Percentiles rank a stretch among this genome's conserved stretches.
These are phyloP conservation scores for Aphelocoma californica DNA, from an alignment of 2,797 vertebrate genomes.

Conservation along the genomic window DNA sequence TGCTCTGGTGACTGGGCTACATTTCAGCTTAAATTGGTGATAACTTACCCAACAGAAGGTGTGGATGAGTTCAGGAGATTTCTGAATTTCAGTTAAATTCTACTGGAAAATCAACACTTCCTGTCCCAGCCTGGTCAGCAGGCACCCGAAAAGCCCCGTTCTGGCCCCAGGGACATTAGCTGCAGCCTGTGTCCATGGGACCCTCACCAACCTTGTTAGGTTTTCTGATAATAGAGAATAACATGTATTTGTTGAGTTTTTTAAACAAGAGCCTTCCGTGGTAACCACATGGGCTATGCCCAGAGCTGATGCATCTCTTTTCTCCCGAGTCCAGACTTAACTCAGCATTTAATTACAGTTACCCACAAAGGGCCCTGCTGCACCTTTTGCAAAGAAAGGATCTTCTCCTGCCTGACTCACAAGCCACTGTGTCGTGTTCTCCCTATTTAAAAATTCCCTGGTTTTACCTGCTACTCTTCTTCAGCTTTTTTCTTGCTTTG, in stretches of 20 bases:
- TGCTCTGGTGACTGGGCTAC: background rate
- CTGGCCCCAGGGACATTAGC: background rate
- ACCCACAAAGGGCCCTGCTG: background rate
- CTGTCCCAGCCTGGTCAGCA: background rate
- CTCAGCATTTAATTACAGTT: background rate
- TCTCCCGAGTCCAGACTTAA: background rate
- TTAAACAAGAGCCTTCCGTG: background rate
- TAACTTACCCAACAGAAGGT: background rate
- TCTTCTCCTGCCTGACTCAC: background rate
- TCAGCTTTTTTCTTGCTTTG: background rate
- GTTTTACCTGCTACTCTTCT: background rate
- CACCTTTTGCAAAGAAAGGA: background rate
- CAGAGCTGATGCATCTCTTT: background rate
- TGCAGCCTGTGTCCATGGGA: background rate
- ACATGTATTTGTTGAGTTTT: background rate
- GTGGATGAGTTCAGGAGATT: background rate
- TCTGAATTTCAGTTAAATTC: background rate
- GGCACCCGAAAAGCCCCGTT: fast-evolving
- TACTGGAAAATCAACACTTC: background rate
- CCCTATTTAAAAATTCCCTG: background rate
- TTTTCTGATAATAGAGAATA: background rate
- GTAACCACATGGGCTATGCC: background rate
- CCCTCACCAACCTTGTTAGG: background rate
- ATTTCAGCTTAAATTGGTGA: background rate
- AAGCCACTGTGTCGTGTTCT: background rate